Conservation (phyloP, 2,113 vertebrate genomes). For the Sinocyclocheilus anshuiensis region DNA sequence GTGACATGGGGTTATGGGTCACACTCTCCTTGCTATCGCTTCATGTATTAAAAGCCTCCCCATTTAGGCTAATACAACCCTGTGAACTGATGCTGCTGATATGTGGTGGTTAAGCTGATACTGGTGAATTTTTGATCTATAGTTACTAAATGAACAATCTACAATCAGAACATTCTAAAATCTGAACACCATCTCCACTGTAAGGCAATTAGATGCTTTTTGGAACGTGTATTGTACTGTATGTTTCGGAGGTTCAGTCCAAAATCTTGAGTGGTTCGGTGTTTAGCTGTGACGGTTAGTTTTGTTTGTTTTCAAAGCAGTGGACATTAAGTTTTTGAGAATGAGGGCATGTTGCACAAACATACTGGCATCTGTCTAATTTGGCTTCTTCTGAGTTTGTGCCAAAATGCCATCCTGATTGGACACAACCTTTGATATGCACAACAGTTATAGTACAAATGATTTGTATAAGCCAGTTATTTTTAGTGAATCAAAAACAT, state of each 20-base stretch:
- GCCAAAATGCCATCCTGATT: neutral
- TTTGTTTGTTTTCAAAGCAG: neutral
- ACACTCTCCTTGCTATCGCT: conserved; percentile 15
- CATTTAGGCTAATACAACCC: neutral
- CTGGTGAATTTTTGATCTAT: neutral
- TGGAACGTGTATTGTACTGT: neutral
- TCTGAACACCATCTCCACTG: neutral
- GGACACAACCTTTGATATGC: neutral
- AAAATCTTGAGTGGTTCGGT: neutral
- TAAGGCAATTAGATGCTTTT: neutral
- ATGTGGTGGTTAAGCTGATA: neutral
- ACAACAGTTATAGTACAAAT: neutral
- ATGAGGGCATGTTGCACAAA: neutral
- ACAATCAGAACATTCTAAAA: neutral
- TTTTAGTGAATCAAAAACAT: neutral
- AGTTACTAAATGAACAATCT: neutral
- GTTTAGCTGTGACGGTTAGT: neutral
- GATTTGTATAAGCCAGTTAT: neutral
- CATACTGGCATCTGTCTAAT: neutral
- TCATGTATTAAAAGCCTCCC: neutral
- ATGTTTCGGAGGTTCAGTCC: neutral
- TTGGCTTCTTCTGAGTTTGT: neutral
- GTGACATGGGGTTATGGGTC: too few species aligned
- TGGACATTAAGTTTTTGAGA: neutral
- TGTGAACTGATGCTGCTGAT: neutral